Percentiles rank a stretch among this genome's conserved stretches.
Conservation (phyloP, 2,113 vertebrate species). For the Symphodus melops region DNA sequence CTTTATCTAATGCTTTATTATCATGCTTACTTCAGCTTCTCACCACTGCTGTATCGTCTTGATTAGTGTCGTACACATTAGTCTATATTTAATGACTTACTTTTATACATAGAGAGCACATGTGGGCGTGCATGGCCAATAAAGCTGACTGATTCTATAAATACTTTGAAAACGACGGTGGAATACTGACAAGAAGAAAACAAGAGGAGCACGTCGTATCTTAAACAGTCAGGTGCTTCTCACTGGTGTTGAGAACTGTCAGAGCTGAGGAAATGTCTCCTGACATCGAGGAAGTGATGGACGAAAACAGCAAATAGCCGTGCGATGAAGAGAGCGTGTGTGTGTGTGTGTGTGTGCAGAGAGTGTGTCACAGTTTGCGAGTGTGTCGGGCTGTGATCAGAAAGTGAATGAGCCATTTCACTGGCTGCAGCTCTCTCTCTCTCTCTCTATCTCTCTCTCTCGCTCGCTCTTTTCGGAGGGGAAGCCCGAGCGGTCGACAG, state of each 20-base stretch:
- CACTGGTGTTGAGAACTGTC: constrained; percentile 46
- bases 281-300: constrained; percentile 45
- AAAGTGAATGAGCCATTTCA: constrained; percentile 82
- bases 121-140: too few relatives aligned
- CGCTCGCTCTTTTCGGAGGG: constrained; percentile 32
- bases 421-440: constrained; percentile 42
- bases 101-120: too few relatives aligned
- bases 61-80: too few relatives aligned
- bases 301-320: constrained; percentile 54
- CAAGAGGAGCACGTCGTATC: too few relatives aligned
- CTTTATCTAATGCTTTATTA: too few relatives aligned
- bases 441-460: background rate
- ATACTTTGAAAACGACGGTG: too few relatives aligned
- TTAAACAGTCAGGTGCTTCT: too few relatives aligned
- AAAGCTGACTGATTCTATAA: too few relatives aligned
- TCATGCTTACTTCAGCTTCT: too few relatives aligned
- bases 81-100: too few relatives aligned
- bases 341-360: constrained; percentile 35
- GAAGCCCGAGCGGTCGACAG: constrained; percentile 55
- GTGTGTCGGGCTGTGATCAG: constrained; percentile 70
- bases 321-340: constrained; percentile 46
- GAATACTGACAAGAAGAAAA: too few relatives aligned
- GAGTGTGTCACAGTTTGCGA: constrained; percentile 34
- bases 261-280: constrained; percentile 57
- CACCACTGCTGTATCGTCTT: too few relatives aligned